A percentile compares a stretch with the other conserved stretches of the same genome.
Conservation (phyloP, 2,113 vertebrate genomes). For the Turdus rufiventris region DNA sequence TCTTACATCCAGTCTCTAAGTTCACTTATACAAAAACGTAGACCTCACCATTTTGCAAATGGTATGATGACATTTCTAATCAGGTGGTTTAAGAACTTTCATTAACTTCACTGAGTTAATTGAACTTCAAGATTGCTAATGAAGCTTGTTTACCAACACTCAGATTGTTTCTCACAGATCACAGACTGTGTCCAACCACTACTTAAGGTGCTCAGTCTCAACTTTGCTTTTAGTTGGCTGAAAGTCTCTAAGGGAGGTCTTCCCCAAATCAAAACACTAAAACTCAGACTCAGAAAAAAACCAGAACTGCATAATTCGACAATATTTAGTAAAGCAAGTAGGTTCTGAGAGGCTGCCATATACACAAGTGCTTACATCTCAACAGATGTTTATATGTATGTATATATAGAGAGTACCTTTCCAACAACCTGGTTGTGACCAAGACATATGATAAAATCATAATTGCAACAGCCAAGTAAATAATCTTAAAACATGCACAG, state of each 20-base stretch:
- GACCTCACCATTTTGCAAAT: neutral
- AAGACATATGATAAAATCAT: neutral
- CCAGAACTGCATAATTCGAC: neutral
- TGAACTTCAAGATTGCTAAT: neutral
- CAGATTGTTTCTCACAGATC: neutral
- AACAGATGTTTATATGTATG: neutral
- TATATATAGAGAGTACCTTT: neutral
- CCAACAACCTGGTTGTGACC: neutral
- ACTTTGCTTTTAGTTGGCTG: neutral
- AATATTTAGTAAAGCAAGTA: neutral
- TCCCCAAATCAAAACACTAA: neutral
- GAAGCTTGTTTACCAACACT: neutral
- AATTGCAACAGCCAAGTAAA: neutral
- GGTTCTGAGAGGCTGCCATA: neutral
- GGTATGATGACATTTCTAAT: neutral
- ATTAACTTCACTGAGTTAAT: neutral
- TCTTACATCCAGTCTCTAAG: neutral
- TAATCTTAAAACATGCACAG: neutral
- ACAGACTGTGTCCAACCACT: neutral
- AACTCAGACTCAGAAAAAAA: neutral
- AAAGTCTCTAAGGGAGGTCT: neutral
- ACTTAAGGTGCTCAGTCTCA: fast-evolving
- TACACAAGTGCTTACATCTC: neutral
- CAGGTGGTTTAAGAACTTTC: neutral
- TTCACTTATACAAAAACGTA: neutral